phyloP scores from a whole-genome alignment of 2,797 vertebrate genomes.

The Halcyon smyrnensis region DNA sequence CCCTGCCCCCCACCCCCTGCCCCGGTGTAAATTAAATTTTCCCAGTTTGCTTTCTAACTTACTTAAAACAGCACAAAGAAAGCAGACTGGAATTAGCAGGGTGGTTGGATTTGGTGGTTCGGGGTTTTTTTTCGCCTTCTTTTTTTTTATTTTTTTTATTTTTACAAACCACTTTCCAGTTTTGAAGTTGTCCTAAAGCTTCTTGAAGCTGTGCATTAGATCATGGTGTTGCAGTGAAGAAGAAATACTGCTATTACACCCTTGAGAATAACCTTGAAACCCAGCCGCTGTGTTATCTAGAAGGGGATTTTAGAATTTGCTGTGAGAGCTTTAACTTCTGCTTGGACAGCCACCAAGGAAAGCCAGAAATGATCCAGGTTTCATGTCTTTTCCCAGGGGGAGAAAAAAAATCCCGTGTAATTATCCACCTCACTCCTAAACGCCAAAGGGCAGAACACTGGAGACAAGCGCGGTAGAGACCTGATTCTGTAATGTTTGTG shows the following conservation, averaged over 20 bases:
- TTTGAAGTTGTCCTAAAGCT: background rate
- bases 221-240: constrained; percentile 14
- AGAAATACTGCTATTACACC: constrained; percentile 58
- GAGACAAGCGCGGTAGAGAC: background rate
- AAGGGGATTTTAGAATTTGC: constrained; percentile 32
- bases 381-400: constrained; percentile 24
- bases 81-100: constrained; percentile 32
- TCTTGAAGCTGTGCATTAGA: constrained; percentile 23
- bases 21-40: constrained; percentile 65
- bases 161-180: background rate
- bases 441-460: background rate
- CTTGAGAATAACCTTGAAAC: constrained; percentile 62
- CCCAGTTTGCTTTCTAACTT: constrained; percentile 61
- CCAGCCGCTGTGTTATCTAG: constrained; percentile 40
- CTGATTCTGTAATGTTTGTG: background rate
- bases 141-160: accelerated
- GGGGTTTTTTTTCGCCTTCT: background rate
- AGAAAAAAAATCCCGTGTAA: constrained; percentile 22
- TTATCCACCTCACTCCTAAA: background rate
- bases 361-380: constrained; percentile 56
- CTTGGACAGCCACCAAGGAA: constrained; percentile 67
- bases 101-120: background rate
- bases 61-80: constrained; percentile 52
- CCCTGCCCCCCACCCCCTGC: too few species aligned
- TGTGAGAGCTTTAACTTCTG: constrained; percentile 62